These are phyloP conservation scores for Gerosis bhagava DNA, from an alignment of 2,888 invertebrate genomes.

Conservation along the genomic window DNA sequence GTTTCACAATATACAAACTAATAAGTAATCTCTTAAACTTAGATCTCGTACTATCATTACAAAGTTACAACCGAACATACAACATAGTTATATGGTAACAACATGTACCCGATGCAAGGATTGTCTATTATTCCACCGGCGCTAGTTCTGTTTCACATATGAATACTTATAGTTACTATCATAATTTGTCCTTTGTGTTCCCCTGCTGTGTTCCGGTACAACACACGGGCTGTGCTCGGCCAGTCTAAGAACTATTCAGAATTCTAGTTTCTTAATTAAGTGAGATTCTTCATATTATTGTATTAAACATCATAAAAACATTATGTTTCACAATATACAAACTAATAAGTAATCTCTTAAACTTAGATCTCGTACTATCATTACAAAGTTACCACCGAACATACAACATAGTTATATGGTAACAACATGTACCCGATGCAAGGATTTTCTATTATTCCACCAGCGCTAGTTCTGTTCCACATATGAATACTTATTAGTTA, in stretches of 20 bases:
- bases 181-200: slow-evolving; percentile 34
- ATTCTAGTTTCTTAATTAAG: too few species aligned
- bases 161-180: slow-evolving; percentile 28
- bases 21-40: too few species aligned
- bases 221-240: slow-evolving; percentile 8
- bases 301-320: too few species aligned
- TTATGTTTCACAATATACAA: too few species aligned
- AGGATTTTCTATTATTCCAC: slow-evolving; percentile 60
- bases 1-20: too few species aligned
- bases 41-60: slow-evolving; percentile 6
- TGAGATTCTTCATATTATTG: too few species aligned
- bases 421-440: slow-evolving; percentile 43
- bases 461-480: slow-evolving; percentile 36
- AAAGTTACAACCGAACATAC: slow-evolving; percentile 15
- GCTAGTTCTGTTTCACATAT: slow-evolving; percentile 32
- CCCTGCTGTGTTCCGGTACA: slow-evolving; percentile 15
- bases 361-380: slow-evolving; percentile 2
- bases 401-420: slow-evolving; percentile 17
- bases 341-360: too few species aligned
- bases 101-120: slow-evolving; percentile 45
- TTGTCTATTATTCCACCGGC: slow-evolving; percentile 58
- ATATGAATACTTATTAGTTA: slow-evolving; percentile 25
- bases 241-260: slow-evolving; percentile 17
- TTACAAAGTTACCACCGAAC: slow-evolving; percentile 18
- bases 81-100: slow-evolving; percentile 31